These are phyloP conservation scores for Zoanthus gigantus DNA, from an alignment of 92 coral and sea anemone species.

Conservation along the genomic window DNA sequence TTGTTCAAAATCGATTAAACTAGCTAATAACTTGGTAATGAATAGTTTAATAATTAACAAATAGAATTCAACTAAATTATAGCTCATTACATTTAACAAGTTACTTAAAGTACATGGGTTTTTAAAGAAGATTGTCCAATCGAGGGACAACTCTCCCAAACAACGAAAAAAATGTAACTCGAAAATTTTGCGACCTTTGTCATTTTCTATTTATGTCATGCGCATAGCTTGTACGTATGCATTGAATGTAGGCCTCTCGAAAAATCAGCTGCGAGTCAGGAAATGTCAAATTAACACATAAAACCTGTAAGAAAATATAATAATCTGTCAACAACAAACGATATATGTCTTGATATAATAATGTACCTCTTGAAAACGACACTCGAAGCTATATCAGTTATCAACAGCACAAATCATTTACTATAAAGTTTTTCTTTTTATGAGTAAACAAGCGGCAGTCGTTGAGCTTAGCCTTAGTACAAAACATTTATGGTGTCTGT, in stretches of 20 bases:
- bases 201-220: background rate
- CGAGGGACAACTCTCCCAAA: too few species aligned
- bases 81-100: too few species aligned
- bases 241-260: slow-evolving; percentile 8
- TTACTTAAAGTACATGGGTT: background rate
- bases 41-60: too few species aligned
- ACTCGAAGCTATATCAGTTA: background rate
- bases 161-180: background rate
- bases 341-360: slow-evolving; percentile 17
- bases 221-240: background rate
- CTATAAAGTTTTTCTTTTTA: background rate
- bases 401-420: background rate
- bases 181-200: background rate
- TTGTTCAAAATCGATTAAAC: too few species aligned
- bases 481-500: too few species aligned
- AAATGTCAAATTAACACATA: slow-evolving; percentile 50
- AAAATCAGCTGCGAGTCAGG: slow-evolving; percentile 19
- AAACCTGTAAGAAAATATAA: slow-evolving; percentile 34
- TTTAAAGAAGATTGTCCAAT: background rate
- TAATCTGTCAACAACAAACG: slow-evolving; percentile 40
- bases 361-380: slow-evolving; percentile 22
- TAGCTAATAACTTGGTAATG: too few species aligned
- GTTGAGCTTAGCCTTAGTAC: background rate
- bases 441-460: too few species aligned
- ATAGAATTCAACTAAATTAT: too few species aligned